Conservation (phyloP, 2,113 vertebrate species). For the Phyllostomus hastatus region DNA sequence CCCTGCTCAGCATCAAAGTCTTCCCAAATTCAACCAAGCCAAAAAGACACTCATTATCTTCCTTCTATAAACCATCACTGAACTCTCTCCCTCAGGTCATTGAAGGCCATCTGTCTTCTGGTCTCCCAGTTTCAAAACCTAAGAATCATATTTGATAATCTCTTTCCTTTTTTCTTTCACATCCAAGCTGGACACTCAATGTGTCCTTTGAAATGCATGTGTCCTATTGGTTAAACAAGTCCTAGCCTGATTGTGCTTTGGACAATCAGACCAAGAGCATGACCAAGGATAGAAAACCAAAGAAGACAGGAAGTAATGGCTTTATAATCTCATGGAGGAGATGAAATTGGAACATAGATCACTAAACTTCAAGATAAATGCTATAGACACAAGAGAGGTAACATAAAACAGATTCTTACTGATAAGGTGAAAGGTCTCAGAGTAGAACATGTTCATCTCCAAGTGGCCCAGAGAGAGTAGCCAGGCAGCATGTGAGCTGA, state of each 20-base stretch:
- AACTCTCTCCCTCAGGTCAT: background rate
- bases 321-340: background rate
- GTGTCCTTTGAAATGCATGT: accelerated
- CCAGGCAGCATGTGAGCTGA: background rate
- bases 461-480: background rate
- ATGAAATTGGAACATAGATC: background rate
- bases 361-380: background rate
- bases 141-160: background rate
- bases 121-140: background rate
- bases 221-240: accelerated
- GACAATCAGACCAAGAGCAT: too few relatives aligned
- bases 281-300: background rate
- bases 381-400: background rate
- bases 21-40: background rate
- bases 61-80: background rate
- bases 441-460: background rate
- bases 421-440: accelerated
- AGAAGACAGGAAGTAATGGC: background rate
- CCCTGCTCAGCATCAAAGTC: background rate
- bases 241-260: accelerated
- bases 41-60: background rate
- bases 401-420: background rate
- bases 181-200: accelerated
- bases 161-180: background rate
- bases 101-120: background rate